Conservation (phyloP, 2,888 invertebrate species). For the Chalcis sispes region DNA sequence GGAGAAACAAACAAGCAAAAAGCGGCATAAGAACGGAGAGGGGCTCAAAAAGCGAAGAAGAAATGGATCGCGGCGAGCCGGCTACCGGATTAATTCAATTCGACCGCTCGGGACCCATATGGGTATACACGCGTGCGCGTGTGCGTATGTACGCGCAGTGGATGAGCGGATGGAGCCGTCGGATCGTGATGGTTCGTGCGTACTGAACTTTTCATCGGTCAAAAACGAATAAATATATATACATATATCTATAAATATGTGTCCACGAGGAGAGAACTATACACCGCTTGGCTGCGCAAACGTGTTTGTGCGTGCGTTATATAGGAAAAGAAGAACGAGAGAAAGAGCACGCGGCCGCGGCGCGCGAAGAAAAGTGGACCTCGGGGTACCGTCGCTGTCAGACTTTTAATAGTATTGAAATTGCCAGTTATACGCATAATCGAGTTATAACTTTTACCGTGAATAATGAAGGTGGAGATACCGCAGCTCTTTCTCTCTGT, state of each 20-base stretch:
- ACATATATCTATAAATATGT: no score
- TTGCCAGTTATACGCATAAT: slow-evolving; percentile 74
- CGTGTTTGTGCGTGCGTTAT: background rate
- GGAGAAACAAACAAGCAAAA: slow-evolving; percentile 48
- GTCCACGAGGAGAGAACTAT: no score
- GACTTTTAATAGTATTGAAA: slow-evolving; percentile 73
- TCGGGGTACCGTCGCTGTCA: slow-evolving; percentile 49
- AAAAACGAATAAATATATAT: slow-evolving; percentile 11
- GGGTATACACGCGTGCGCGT: background rate
- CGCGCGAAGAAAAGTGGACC: slow-evolving; percentile 12
- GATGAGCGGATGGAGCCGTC: slow-evolving; percentile 56
- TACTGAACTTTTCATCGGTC: slow-evolving; percentile 14
- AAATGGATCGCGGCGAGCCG: slow-evolving; percentile 53
- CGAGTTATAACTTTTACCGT: slow-evolving; percentile 73
- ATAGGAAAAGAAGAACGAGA: slow-evolving; percentile 22
- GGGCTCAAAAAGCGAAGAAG: slow-evolving; percentile 40
- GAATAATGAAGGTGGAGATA: slow-evolving; percentile 62
- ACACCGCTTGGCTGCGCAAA: background rate
- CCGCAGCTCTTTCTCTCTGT: background rate
- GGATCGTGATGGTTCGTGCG: slow-evolving; percentile 66
- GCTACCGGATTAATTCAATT: slow-evolving; percentile 69
- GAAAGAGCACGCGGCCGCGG: background rate
- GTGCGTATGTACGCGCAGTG: slow-evolving; percentile 63
- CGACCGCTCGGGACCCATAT: slow-evolving; percentile 29
- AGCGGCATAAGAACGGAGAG: no score